Evolutionary conservation across 2,888 invertebrate species (phyloP), one percentile per base, ranked within the genome.

Genomic region (Tenthredo scrophulariae): DNA sequence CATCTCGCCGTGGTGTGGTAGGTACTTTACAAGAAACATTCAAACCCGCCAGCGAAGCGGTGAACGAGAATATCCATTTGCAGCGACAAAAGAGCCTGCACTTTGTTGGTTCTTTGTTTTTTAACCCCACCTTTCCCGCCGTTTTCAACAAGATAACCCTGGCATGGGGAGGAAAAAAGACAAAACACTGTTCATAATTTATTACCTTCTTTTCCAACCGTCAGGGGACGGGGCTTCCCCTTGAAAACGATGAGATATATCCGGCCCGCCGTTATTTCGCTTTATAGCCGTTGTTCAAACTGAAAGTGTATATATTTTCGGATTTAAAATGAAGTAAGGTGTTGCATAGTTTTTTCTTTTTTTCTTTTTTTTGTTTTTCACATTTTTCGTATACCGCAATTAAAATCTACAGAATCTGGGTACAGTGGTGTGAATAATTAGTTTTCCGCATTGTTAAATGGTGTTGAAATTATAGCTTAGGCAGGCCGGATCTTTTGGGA

Each of bases 51-150:
- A 72, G 82, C 22, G 54, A 58, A 84, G 7, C 70, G 58, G 43
- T 37, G 46, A 67, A 33, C 80, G 54, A 18, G 62, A 77, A 54
- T n/a, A 70, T 85, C 80, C 80, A 85, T 85, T 85, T 85, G 80
- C 85, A 85, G 58, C 40, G 37, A 85, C 85, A 82, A 85, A 67
- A 54, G 85, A 82, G 70, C 80, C 85, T 85, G 85, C 85, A 85
- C 85, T 85, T 85, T 85, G 85, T 82, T 65, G 70, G 54, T 70
- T 37, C 65, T 82, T 85, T 85, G 85, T 85, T 85, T 85, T 84
- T 84, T 40, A 72, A 65, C 33, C 77, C 77, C 33, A 70, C 43
- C 70, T 65, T 15, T 18, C 9, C 33, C 18, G 15, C 10, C 80
- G 40, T 80, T 80, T 37, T 37, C 80, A 22, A 58, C 40, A 26